These are phyloP conservation scores for Aldabrachelys gigantea DNA, from an alignment of 2,113 vertebrate genomes.

Conservation along the genomic window DNA sequence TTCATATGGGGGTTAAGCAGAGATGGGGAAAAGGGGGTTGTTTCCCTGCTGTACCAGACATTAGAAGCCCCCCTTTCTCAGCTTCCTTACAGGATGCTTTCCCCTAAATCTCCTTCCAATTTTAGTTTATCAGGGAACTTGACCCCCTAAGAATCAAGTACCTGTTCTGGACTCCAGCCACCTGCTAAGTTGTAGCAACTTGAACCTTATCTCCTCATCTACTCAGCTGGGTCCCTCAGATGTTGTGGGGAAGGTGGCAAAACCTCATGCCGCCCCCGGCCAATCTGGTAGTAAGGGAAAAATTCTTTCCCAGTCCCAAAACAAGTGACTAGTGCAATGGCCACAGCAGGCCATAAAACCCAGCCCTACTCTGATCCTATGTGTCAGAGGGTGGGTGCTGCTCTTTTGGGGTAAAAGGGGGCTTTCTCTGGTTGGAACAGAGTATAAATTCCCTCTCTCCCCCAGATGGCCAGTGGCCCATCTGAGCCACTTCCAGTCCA, in stretches of 20 bases:
- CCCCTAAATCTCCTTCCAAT: not conserved
- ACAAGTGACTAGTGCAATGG: not conserved
- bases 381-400: too few species aligned
- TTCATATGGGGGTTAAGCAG: not conserved
- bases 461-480: not conserved
- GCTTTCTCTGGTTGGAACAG: not conserved
- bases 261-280: not conserved
- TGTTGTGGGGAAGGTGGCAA: not conserved
- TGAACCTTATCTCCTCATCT: not conserved
- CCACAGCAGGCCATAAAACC: too few species aligned
- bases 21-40: not conserved
- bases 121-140: not conserved
- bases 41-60: not conserved
- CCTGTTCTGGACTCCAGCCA: not conserved
- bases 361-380: too few species aligned
- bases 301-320: not conserved
- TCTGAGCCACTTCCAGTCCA: not conserved
- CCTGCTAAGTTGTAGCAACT: not conserved
- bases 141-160: not conserved
- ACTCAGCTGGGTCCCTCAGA: not conserved
- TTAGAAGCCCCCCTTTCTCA: not conserved
- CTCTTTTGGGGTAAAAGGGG: not conserved
- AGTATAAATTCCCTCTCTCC: not conserved
- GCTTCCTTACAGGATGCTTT: not conserved
- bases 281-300: not conserved